A percentile compares a stretch with the other conserved stretches of the same genome.
Conservation (phyloP, 2,797 vertebrate genomes). For the Hyperoplus immaculatus region DNA sequence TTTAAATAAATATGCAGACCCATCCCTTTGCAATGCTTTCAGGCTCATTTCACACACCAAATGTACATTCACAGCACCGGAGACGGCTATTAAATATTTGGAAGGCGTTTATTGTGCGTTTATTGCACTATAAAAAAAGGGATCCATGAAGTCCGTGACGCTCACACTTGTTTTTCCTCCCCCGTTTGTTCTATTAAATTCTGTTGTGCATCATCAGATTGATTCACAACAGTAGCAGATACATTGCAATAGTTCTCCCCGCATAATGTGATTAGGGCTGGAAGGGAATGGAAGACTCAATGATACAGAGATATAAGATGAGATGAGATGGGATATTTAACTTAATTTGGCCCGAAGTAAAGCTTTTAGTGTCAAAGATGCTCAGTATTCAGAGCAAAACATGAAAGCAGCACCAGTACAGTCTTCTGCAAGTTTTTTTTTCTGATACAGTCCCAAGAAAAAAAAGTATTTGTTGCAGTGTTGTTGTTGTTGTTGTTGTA, state of each 20-base stretch:
- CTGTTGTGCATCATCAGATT: neutral
- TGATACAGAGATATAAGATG: neutral
- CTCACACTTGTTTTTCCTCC: neutral
- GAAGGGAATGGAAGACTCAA: neutral
- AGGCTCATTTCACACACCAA: constrained; percentile 51
- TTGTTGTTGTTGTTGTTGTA: no score
- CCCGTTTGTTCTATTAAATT: neutral
- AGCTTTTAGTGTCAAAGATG: neutral
- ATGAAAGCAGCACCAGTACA: neutral
- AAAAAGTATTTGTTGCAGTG: neutral
- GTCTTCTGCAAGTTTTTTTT: neutral
- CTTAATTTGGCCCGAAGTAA: neutral
- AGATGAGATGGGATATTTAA: neutral
- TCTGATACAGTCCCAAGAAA: neutral
- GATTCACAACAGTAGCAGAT: neutral
- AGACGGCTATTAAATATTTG: constrained; percentile 41
- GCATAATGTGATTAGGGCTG: neutral
- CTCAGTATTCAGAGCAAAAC: neutral
- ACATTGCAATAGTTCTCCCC: neutral
- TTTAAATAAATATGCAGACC: constrained; percentile 40
- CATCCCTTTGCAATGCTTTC: constrained; percentile 48
- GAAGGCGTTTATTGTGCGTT: constrained; percentile 26
- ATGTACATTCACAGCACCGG: constrained; percentile 10
- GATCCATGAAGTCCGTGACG: neutral
- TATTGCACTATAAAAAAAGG: constrained; percentile 5